Evolutionary conservation across 2,888 invertebrate genomes (phyloP), one percentile per base, ranked within the genome.

Genomic region (Zygothrica quintamaculata): DNA sequence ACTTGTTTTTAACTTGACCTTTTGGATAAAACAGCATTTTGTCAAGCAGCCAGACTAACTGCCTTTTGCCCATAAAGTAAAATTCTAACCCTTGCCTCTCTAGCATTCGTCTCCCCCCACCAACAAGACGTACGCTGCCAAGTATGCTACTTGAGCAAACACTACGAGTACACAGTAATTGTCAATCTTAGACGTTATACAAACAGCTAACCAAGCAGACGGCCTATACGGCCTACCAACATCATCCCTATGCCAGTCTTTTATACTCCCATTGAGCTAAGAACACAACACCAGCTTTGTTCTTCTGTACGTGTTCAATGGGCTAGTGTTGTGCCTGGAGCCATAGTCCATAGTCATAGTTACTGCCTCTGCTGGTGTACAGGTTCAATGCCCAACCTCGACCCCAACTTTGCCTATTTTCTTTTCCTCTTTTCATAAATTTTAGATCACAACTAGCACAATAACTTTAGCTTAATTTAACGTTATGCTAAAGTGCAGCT

Each of bases 291-390:
- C 31, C 18, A 44, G 37, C 62, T 62, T 70, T 64, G 62, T 65
- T 42, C 37, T 16, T 33, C 33, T 44, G 78, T 57, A 62, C 86
- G 87, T 87, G 86, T 75, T 87, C 80, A 87, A 87, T 87, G 74
- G 87, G 77, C 85, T 77, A 72, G 73, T 62, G 73, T 51, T 62
- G 39, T 47, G 58, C 47, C 61, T 47, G 43, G 18, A 46, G 58
- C 43, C 6, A 4, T 31, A n/a, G 25, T 13, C 39, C 34, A 22
- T 9, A 33, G 5, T 1, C 31, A 1, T n/a, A 7, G 2, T 29
- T 3, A 29, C 12, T 11, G 12, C 13, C 11, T 42, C 48, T 36
- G 16, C 42, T 11, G 11, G 11, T 5, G 5, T 9, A 8, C 18
- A 57, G 61, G 85, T 82, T 78, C 85, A 79, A 78, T 78, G 84